A percentile compares a stretch with the other conserved stretches of the same genome.
phyloP scores from a whole-genome alignment of 2,888 invertebrate genomes.

The Kuschelorhynchus macadamiae region DNA sequence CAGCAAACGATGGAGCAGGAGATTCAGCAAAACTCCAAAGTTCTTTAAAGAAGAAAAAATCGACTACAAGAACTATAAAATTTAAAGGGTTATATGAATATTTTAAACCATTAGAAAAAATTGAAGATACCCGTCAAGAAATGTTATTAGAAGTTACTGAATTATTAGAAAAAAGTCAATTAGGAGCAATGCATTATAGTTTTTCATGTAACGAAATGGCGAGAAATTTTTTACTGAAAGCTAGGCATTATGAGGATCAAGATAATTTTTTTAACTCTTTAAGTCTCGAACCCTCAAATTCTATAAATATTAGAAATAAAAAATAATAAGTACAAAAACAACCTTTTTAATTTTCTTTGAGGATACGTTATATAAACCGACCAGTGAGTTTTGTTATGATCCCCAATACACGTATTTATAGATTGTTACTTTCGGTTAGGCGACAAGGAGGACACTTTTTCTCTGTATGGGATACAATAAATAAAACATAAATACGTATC shows the following conservation, averaged over 20 bases:
- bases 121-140: conserved; percentile 62
- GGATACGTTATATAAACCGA: no score
- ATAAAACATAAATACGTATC: no score
- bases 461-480: no score
- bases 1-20: conserved; percentile 23
- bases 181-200: conserved; percentile 66
- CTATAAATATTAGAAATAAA: conserved; percentile 36
- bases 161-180: conserved; percentile 68
- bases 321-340: conserved; percentile 21
- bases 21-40: conserved; percentile 5
- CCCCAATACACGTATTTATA: no score
- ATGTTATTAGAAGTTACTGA: conserved; percentile 63
- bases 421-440: no score
- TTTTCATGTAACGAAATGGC: conserved; percentile 68
- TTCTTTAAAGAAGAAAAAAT: not conserved
- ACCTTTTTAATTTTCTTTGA: no score
- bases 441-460: no score
- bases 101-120: conserved; percentile 59
- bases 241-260: conserved; percentile 70
- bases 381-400: no score
- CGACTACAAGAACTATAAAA: conserved; percentile 38
- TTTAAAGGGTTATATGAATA: conserved; percentile 58
- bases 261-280: conserved; percentile 71
- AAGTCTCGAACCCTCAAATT: conserved; percentile 60
- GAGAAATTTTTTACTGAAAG: conserved; percentile 70